phyloP scores from a whole-genome alignment of 2,797 vertebrate genomes.

The Falco columbarius region DNA sequence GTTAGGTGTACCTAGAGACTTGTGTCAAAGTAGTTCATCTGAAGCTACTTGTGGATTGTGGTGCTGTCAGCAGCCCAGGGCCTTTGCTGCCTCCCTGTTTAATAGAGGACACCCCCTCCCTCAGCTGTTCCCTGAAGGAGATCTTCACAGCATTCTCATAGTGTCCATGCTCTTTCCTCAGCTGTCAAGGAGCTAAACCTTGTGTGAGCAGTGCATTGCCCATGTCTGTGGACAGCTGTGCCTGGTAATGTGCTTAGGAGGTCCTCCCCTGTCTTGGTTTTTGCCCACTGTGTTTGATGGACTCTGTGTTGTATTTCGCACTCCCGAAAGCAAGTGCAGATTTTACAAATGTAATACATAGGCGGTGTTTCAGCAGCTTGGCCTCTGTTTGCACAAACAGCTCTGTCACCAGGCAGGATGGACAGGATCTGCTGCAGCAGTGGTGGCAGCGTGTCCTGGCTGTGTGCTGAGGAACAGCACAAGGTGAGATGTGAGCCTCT shows the following conservation, averaged over 20 bases:
- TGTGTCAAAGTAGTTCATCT: background rate
- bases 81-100: background rate
- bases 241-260: accelerated
- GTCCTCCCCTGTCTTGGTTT: too few species aligned
- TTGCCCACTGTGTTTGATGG: accelerated
- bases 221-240: background rate
- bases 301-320: accelerated
- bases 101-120: accelerated
- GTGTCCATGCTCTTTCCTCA: accelerated
- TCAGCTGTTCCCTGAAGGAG: background rate
- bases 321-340: background rate
- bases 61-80: background rate
- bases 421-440: background rate
- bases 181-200: background rate
- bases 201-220: too few species aligned
- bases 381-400: background rate
- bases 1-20: background rate
- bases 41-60: background rate
- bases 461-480: accelerated
- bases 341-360: background rate
- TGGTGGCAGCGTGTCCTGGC: accelerated
- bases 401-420: background rate
- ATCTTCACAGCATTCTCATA: too few species aligned
- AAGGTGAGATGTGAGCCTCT: conserved; percentile 1
- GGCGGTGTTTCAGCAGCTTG: accelerated